phyloP scores from a whole-genome alignment of 2,113 vertebrate species.

The chimpanzee (Pan troglodytes) region NHGRI_mPanTro3-v2.1_pri NC_072404.2:160528501-160529000 shows the following conservation, averaged over 20 bases:
- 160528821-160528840: fast-evolving
- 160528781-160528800: fast-evolving
- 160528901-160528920: background rate
- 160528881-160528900: too few species aligned
- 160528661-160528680: background rate
- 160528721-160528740: background rate
- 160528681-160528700: too few species aligned
- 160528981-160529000: too few species aligned
- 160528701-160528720: fast-evolving
- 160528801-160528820: background rate
- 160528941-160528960: background rate
- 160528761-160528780: background rate
- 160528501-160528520: background rate
- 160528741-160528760: too few species aligned
- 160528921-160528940: background rate
- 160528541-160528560: background rate
- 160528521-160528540: background rate
- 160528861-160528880: fast-evolving
- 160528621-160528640: background rate
- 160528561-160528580: background rate
- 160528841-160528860: background rate
- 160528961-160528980: background rate
- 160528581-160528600: background rate
- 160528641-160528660: background rate
- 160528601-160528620: background rate